Evolutionary conservation across 2,113 vertebrate genomes (phyloP), one percentile per base, ranked within the genome.

Genomic region (Pheucticus melanocephalus): DNA sequence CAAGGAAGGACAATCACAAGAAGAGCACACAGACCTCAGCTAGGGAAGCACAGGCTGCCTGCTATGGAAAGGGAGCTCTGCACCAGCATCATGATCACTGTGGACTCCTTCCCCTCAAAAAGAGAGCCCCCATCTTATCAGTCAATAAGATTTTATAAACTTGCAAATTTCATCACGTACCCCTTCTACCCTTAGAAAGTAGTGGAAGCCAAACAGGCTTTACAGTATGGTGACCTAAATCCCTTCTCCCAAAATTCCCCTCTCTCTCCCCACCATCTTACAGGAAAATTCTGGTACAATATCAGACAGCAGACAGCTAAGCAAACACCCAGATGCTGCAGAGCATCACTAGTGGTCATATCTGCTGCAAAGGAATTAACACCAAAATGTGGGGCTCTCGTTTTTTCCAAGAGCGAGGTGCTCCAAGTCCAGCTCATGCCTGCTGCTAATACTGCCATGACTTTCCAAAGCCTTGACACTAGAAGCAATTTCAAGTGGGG

Each of bases 321-420:
- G 57, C 40, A 59, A 33, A 28, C 64, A 35, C 18, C 15, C 16
- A 7, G 45, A 15, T 28, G 17, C 56, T 92, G 20, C 56, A 88
- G 44, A 56, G 13, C 60, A 92, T 40, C 39, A 6, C 30, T 60
- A 10, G 40, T 51, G 68, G 14, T 59, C 69, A 88, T 37, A 54
- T 40, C 23, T 69, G 27, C 65, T 61, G 85, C 70, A 88, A 95
- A 97, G 77, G 94, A 96, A 86, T 95, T 97, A 94, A 92, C 16
- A n/a, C 35, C 1, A 1, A 71, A 45, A 47, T 44, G 31, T 45
- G 40, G 33, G 31, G 19, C 42, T 86, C 45, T 95, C 16, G 2
- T 22, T 92, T 95, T 53, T 39, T 45, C 60, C 23, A 11, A 8
- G 12, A 88, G 15, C 11, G 25, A 45, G 51, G 33, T 50, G 56